Conservation (phyloP, 1,140 invertebrate genomes). For the Heterodera carotae region DNA sequence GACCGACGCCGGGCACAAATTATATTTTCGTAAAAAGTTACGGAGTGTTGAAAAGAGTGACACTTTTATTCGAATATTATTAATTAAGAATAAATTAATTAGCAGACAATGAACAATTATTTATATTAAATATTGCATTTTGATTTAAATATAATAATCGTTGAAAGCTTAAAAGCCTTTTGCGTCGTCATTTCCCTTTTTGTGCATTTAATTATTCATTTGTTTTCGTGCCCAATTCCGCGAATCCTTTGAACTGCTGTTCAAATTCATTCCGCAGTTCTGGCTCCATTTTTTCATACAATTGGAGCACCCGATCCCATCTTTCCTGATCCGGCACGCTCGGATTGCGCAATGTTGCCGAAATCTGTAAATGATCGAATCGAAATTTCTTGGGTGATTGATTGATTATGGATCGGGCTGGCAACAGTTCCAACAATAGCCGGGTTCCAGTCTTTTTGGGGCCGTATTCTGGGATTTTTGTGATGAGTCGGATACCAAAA, state of each 20-base stretch:
- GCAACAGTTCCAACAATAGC: background rate
- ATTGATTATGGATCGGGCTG: background rate
- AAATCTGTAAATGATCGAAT: slow-evolving; percentile 39
- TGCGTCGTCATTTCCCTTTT: slow-evolving; percentile 7
- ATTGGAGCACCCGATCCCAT: slow-evolving; percentile 37
- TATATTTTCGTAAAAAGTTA: too few species aligned
- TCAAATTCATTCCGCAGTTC: slow-evolving; percentile 44
- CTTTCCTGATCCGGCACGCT: slow-evolving; percentile 41
- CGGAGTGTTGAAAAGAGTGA: too few species aligned
- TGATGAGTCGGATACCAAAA: too few species aligned
- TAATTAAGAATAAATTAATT: too few species aligned
- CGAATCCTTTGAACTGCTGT: slow-evolving; percentile 44
- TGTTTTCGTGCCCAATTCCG: slow-evolving; percentile 6
- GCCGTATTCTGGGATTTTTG: too few species aligned
- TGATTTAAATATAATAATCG: too few species aligned
- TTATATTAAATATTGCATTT: too few species aligned
- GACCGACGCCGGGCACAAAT: too few species aligned
- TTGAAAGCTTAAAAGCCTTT: too few species aligned
- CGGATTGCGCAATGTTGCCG: slow-evolving; percentile 43
- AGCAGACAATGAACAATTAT: too few species aligned
- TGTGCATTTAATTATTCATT: background rate
- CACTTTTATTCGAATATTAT: too few species aligned
- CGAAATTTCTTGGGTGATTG: background rate
- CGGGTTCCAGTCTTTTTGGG: too few species aligned
- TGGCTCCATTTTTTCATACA: slow-evolving; percentile 47